Conservation (phyloP, 2,888 invertebrate species). For the Tenthredo mesomela region DNA sequence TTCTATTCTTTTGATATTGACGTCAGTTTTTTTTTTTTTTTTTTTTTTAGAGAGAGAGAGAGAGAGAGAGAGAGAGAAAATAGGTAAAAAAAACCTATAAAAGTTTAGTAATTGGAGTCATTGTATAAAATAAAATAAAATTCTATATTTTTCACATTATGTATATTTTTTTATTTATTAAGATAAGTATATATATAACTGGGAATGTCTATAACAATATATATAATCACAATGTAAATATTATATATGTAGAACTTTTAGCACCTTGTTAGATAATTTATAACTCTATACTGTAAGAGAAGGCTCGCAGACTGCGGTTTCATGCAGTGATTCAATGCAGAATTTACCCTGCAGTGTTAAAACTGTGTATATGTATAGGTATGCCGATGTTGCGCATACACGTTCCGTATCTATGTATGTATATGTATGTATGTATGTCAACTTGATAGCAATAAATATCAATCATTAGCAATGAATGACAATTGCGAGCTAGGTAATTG, state of each 20-base stretch:
- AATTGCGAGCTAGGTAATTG: not conserved
- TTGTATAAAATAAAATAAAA: not conserved
- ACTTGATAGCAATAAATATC: not conserved
- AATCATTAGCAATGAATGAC: not conserved
- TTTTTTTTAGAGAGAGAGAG: not conserved
- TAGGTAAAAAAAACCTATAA: not conserved
- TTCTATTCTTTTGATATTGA: not conserved
- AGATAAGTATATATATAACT: not conserved
- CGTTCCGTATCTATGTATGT: not conserved
- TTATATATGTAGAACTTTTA: not conserved
- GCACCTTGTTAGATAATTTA: not conserved
- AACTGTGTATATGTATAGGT: not conserved
- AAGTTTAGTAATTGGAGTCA: not conserved
- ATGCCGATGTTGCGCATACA: slow-evolving; percentile 10
- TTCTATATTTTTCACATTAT: not conserved
- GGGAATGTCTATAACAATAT: not conserved
- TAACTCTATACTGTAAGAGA: not conserved
- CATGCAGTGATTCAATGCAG: slow-evolving; percentile 39
- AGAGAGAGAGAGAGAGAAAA: not conserved
- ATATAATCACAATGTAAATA: not conserved
- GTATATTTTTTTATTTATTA: not conserved
- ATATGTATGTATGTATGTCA: not conserved
- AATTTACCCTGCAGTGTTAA: slow-evolving; percentile 28
- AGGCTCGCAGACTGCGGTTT: slow-evolving; percentile 5
- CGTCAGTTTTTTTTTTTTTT: slow-evolving; percentile 3